A percentile compares a stretch with the other conserved stretches of the same genome.
Conservation (phyloP, 2,113 vertebrate species). For the Rostratula benghalensis region DNA sequence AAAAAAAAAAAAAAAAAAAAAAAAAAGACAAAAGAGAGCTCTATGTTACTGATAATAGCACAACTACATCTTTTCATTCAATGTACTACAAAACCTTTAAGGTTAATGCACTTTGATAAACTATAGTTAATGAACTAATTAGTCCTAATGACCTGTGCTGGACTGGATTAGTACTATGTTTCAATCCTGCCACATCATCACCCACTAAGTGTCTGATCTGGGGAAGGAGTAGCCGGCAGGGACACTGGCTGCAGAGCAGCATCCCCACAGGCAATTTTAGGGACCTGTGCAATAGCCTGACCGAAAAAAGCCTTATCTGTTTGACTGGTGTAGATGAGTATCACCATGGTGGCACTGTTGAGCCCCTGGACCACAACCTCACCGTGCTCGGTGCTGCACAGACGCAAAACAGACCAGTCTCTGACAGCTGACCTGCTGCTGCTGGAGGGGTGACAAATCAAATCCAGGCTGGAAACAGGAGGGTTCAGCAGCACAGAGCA, state of each 20-base stretch:
- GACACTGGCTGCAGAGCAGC: not conserved
- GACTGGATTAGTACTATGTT: not conserved
- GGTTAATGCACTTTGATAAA: conserved; percentile 16
- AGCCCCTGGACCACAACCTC: not conserved
- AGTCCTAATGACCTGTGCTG: not conserved
- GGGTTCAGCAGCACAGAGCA: not conserved
- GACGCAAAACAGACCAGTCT: not conserved
- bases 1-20: not conserved
- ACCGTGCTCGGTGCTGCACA: not conserved
- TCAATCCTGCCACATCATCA: not conserved
- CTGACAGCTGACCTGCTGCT: not conserved
- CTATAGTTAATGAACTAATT: conserved; percentile 21
- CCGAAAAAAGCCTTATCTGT: not conserved
- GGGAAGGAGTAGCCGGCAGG: not conserved
- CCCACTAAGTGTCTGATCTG: not conserved
- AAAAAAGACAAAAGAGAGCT: not conserved
- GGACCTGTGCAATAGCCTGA: not conserved
- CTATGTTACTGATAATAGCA: not conserved
- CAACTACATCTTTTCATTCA: not conserved
- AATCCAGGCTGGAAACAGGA: not conserved
- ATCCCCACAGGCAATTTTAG: not conserved
- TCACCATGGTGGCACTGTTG: not conserved
- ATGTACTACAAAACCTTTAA: not conserved
- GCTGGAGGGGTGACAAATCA: not conserved
- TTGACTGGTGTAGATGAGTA: not conserved